These are phyloP conservation scores for Leucophora obtusa DNA, from an alignment of 2,888 invertebrate genomes.

Conservation along the genomic window DNA sequence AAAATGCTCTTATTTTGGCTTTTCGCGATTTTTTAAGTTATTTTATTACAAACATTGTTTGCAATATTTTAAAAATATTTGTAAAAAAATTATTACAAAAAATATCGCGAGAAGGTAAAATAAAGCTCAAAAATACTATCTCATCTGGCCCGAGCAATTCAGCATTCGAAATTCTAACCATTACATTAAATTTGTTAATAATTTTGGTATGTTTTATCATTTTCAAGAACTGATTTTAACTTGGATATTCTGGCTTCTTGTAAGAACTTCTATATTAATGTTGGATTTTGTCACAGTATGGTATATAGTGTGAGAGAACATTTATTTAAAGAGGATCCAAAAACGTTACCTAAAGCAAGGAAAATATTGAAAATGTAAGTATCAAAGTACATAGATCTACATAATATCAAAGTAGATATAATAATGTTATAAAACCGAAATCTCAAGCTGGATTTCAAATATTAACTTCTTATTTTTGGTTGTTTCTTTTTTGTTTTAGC, in stretches of 20 bases:
- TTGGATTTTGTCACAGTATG: slow-evolving; percentile 2
- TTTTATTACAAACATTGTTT: too few species aligned
- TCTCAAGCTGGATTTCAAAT: background rate
- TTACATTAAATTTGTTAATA: too few species aligned
- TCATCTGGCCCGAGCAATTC: too few species aligned
- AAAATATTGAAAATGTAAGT: slow-evolving; percentile 50
- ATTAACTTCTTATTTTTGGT: background rate
- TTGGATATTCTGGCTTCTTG: background rate
- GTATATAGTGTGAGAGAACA: slow-evolving; percentile 31
- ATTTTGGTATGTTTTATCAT: background rate
- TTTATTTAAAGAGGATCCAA: slow-evolving; percentile 50
- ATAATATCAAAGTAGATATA: too few species aligned
- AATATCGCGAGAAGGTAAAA: too few species aligned
- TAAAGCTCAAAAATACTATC: too few species aligned
- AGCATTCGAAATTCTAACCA: too few species aligned
- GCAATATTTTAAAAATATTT: too few species aligned
- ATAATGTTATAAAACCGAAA: background rate
- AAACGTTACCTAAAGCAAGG: slow-evolving; percentile 36
- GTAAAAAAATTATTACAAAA: too few species aligned
- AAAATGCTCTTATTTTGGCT: too few species aligned
- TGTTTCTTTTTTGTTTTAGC: slow-evolving; percentile 25
- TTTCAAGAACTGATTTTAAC: slow-evolving; percentile 69
- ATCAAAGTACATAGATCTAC: too few species aligned
- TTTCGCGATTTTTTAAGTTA: too few species aligned
- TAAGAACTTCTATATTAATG: background rate